Base-by-base conservation (phyloP, 2,888 invertebrate genomes). In the Mallateleia sp. region DNA sequence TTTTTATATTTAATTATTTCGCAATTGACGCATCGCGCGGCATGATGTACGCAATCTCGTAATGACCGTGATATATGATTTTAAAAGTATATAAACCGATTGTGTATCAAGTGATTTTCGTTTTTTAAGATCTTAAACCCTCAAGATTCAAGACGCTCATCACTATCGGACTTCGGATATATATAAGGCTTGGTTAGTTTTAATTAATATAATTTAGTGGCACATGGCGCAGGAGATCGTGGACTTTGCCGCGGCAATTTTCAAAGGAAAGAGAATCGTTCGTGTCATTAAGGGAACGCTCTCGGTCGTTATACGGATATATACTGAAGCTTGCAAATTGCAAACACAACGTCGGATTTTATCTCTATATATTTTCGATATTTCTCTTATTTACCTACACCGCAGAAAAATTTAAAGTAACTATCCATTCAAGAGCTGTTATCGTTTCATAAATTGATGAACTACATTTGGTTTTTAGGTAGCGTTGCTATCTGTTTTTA, bases 171-270 rank as follows among this genome's bases (percentile, higher is more conserved):
- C 72, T 38, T 71, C 67, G 81, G 69, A 71, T 82, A 69, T 58
- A 71, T 82, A 71, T 60, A 78, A 75, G 72, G 74, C 78, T 81
- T 79, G 78, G 75, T 88, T 88, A 82, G 81, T 88, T 88, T 88
- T 88, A 88, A 88, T 89, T 89, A 89, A 88, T 88, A 86, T 89
- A 89, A 89, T 89, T 89, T 89, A 89, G 89, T 88, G 84, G 85
- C 88, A 88, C 88, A 84, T 75, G 84, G 83, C 78, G 82, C 79
- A 80, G 78, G 85, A 66, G 89, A 74, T 80, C 82, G 79, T 78
- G 87, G 74, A 75, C 58, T 87, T 72, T 82, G 80, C 87, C 42
- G 83, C 89, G 89, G 89, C 86, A 38, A 79, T 86, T 84, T 84
- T 88, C 89, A 88, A 89, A 89, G 88, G 84, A 78, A 79, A 60